Evolutionary conservation across 2,797 vertebrate genomes (phyloP).

Genomic region (Falco concolor): DNA sequence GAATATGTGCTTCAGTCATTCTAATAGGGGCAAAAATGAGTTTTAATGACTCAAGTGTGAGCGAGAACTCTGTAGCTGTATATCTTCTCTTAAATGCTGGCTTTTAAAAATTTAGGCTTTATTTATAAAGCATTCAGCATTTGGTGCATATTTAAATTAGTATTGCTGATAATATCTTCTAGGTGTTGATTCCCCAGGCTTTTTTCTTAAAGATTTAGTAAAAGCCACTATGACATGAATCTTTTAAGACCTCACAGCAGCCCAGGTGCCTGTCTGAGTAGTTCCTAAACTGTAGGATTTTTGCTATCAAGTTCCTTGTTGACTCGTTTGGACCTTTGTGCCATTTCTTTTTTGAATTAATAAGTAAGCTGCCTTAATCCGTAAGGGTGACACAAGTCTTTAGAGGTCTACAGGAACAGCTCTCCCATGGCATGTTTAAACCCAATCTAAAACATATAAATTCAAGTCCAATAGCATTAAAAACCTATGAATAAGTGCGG

Average conservation of each 20-base stretch:
- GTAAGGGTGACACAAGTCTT: background rate
- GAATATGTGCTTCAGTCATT: background rate
- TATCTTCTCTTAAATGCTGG: background rate
- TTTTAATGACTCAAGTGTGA: background rate
- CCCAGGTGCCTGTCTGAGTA: background rate
- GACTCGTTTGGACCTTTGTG: background rate
- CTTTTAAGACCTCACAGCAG: background rate
- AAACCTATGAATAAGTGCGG: background rate
- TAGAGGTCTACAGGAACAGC: background rate
- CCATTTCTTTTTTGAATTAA: background rate
- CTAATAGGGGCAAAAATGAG: background rate
- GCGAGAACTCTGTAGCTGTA: background rate
- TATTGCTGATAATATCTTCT: rapidly evolving
- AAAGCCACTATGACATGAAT: background rate
- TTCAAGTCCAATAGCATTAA: background rate
- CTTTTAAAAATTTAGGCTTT: background rate
- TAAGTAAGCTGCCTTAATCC: background rate
- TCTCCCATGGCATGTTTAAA: background rate
- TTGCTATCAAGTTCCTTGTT: background rate
- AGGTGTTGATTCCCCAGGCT: background rate
- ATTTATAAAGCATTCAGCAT: background rate
- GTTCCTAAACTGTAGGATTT: background rate
- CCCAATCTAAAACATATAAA: background rate
- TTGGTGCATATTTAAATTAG: background rate
- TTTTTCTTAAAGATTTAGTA: background rate